Base-by-base conservation (phyloP, 2,888 invertebrate species). In the Phymatocera aterrima region DNA sequence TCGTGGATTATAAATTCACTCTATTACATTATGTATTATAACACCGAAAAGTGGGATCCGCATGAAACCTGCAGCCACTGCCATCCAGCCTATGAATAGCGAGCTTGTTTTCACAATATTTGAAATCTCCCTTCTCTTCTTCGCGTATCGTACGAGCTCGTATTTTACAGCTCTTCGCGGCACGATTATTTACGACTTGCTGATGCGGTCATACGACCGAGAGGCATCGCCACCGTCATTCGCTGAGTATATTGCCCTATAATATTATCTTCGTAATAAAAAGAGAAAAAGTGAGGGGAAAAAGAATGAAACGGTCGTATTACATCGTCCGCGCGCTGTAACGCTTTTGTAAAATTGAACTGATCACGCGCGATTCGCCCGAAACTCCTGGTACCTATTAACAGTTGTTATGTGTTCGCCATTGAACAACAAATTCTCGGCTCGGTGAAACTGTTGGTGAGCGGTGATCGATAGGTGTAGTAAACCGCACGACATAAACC, bases 401-500 rank as follows among this genome's bases (percentile, higher is more conserved):
- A 28, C 57, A 24, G 57, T 28, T 24, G 24, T 57, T 57, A 57
- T 57, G 57, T 57, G 57, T 28, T 57, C 28, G 43, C 68, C n/a
- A 68, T 68, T 46, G 15, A 43, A 46, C 68, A 51, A 34, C 48
- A 51, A 51, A 21, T 72, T 51, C 28, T 31, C 34, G 3, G 18
- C 24, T 10, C n/a, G n/a, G 43, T 40, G 43, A 46, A n/a, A n/a
- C n/a, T 43, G 43, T 34, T 54, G n/a, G 61, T n/a, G 34, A 51
- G 48, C 18, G 34, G 48, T 72, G 72, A 72, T 72, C 72, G 72
- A 72, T 72, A 24, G 51, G 34, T 46, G 68, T 68, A 68, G 68
- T 68, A 43, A n/a, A 43, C 68, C 68, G 68, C 72, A 72, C 34
- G 34, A 51, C 48, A 34, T 72, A 51, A 72, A 60, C 75, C 40